Conservation (phyloP, 2,113 vertebrate genomes). For the Chloropsis cyanopogon region DNA sequence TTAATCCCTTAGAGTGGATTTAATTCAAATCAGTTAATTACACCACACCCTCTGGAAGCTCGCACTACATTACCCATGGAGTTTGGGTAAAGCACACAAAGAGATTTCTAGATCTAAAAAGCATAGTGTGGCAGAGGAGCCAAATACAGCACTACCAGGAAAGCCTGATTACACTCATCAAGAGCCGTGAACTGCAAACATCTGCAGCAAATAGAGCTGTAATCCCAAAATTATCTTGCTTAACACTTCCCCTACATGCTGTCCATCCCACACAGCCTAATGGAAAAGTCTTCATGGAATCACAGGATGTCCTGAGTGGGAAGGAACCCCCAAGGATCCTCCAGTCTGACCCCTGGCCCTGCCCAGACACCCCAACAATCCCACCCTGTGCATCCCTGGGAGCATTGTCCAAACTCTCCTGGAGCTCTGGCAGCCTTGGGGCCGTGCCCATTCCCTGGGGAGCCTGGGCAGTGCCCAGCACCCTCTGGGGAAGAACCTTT, state of each 20-base stretch:
- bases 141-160: not conserved
- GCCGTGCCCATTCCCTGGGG: not conserved
- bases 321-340: not conserved
- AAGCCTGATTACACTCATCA: not conserved
- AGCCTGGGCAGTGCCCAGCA: not conserved
- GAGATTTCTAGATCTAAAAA: not conserved
- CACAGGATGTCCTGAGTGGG: not conserved
- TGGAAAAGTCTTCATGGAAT: not conserved
- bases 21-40: not conserved
- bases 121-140: not conserved
- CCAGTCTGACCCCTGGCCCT: not conserved
- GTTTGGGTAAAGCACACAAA: not conserved
- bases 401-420: rapidly evolving
- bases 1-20: not conserved
- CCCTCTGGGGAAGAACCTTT: not conserved
- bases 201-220: not conserved
- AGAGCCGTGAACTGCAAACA: not conserved
- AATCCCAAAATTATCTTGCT: not conserved
- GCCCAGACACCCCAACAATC: not conserved
- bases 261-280: not conserved
- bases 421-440: not conserved
- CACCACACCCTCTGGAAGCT: not conserved
- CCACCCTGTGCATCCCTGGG: not conserved
- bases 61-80: not conserved
- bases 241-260: not conserved